These are phyloP conservation scores for Odobenus rosmarus DNA, from an alignment of 2,113 vertebrate species.

Conservation along the genomic window DNA sequence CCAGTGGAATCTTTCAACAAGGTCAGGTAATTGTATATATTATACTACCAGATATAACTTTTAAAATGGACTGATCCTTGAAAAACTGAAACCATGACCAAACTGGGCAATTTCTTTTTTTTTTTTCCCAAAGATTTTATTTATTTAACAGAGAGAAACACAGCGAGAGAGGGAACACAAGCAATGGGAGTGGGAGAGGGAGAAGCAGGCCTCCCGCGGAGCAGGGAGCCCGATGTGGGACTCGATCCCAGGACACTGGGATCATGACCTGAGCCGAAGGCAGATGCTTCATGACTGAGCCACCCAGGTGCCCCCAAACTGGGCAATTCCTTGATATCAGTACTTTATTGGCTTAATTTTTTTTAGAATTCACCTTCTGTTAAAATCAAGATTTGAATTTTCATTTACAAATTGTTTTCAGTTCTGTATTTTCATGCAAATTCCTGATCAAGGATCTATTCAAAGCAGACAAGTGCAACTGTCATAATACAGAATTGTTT, in stretches of 20 bases:
- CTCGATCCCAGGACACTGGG: too few species aligned
- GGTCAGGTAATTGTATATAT: not conserved
- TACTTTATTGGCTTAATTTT: not conserved
- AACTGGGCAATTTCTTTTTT: not conserved
- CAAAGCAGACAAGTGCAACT: not conserved
- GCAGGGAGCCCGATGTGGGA: too few species aligned
- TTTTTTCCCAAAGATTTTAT: too few species aligned
- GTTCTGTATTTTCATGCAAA: not conserved
- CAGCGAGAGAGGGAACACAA: too few species aligned
- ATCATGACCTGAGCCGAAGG: too few species aligned
- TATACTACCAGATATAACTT: not conserved
- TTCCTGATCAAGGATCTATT: not conserved
- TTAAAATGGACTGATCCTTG: not conserved
- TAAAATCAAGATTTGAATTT: conserved; percentile 33
- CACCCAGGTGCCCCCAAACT: not conserved
- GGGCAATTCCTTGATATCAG: not conserved
- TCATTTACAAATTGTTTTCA: not conserved
- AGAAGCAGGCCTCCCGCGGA: too few species aligned
- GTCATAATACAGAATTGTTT: not conserved
- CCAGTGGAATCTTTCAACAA: not conserved
- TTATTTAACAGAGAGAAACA: too few species aligned
- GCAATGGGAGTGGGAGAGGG: too few species aligned
- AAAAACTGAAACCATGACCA: conserved; percentile 37
- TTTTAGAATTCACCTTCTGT: not conserved
- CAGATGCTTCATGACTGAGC: too few species aligned